These are phyloP conservation scores for Coelinius sp. DNA, from an alignment of 2,888 invertebrate genomes.

Conservation along the genomic window DNA sequence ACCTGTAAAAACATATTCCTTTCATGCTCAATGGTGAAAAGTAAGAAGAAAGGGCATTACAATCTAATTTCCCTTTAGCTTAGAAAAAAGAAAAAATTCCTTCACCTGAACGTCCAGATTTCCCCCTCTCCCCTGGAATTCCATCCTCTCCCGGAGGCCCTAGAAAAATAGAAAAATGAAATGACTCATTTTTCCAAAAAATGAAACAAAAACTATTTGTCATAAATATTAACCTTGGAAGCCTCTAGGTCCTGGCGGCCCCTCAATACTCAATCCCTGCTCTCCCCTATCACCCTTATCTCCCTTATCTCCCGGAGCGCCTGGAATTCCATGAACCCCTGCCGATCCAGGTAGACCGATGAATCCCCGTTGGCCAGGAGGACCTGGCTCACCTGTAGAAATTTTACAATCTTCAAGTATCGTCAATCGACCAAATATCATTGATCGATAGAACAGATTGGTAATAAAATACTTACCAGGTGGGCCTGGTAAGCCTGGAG, in stretches of 20 bases:
- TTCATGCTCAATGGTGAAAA: neutral
- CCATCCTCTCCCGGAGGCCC: conserved; percentile 1
- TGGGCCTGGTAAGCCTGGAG: conserved; percentile 79
- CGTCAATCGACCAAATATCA: conserved; percentile 71
- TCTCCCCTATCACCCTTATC: conserved; percentile 81
- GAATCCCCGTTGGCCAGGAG: conserved; percentile 78
- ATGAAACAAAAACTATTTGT: neutral
- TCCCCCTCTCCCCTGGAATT: neutral
- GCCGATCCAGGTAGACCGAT: conserved; percentile 77
- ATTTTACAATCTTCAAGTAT: conserved; percentile 27
- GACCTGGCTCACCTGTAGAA: conserved; percentile 77
- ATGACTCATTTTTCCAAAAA: neutral
- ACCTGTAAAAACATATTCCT: neutral
- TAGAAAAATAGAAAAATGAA: neutral
- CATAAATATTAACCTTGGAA: conserved; percentile 4
- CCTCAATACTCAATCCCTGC: conserved; percentile 82
- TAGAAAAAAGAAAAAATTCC: neutral
- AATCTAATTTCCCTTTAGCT: neutral
- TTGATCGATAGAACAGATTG: neutral
- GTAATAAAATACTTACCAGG: conserved; percentile 74
- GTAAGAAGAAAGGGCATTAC: neutral
- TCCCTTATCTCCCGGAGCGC: conserved; percentile 78
- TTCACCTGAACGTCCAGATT: conserved; percentile 14
- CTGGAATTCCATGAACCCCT: conserved; percentile 75
- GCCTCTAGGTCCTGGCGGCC: conserved; percentile 76